Evolutionary conservation across 2,888 invertebrate species (phyloP), one percentile per base, ranked within the genome.

Genomic region (Dolomedes plantarius): DNA sequence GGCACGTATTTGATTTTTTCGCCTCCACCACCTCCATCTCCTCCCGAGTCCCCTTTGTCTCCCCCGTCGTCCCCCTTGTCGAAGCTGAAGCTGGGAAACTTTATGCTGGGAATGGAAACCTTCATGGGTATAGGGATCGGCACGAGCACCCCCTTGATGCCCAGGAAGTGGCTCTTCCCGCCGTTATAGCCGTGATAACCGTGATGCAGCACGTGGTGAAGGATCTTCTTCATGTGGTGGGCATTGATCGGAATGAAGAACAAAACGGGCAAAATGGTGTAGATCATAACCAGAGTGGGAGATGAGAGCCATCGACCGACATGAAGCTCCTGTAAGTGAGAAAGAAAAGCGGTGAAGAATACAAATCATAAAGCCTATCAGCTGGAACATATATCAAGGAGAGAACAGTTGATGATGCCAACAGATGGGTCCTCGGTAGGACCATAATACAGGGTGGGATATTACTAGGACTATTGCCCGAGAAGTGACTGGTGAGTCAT

Each of bases 71-170:
- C 72, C 3, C 77, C 83, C 19, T 83, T 83, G 67, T 65, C 62
- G 27, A 76, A 50, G 16, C 74, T 75, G 39, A 78, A 79, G 19
- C 36, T 64, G 28, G 79, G 71, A 0, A 86, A 36, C n/a, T 64
- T 68, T 27, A 77, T 31, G 50, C 64, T 75, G 23, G 86, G 79
- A 0, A 86, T 19, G 0, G 78, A 79, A 27, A 86, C 75, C 36
- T 74, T 46, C 78, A 86, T 86, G 19, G 86, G 86, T 16, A 86
- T 86, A 46, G 86, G 79, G 1, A 85, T 85, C 27, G 85, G 85
- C 27, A 86, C 79, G 0, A 86, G 75, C 13, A 86, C 32, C 0
- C 86, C 86, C 36, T 86, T 86, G 16, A 86, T 69, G 1, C 75
- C 71, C 23, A 86, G 50, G 28, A 86, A 29, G 36, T 68, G 78